Conservation (phyloP, 2,888 invertebrate species). For the Drosophila rubida region DNA sequence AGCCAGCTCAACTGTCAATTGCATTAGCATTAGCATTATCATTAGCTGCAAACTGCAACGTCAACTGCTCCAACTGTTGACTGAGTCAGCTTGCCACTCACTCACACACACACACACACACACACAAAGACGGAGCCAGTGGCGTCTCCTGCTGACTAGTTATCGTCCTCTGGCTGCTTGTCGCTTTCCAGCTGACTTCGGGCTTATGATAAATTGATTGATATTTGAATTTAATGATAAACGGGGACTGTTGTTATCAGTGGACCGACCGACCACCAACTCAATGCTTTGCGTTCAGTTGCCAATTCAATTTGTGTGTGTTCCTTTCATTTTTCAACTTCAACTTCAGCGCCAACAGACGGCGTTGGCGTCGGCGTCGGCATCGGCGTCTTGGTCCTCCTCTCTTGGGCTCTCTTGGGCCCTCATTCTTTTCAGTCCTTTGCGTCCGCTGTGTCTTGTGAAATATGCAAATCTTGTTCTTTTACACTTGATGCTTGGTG, state of each 20-base stretch:
- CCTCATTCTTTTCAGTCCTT: constrained; percentile 1
- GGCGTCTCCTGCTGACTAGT: not conserved
- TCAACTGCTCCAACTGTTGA: constrained; percentile 27
- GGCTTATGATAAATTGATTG: constrained; percentile 78
- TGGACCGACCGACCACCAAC: constrained; percentile 31
- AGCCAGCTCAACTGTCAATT: constrained; percentile 45
- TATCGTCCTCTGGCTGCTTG: constrained; percentile 2
- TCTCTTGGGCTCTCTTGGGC: constrained; percentile 9
- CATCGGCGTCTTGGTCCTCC: constrained; percentile 11
- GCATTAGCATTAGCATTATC: constrained; percentile 41
- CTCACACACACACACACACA: not conserved
- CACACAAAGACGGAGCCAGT: not conserved
- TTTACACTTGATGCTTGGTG: constrained; percentile 62
- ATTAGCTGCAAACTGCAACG: constrained; percentile 27
- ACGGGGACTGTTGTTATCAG: constrained; percentile 46
- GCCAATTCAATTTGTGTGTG: constrained; percentile 68
- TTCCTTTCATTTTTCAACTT: constrained; percentile 72
- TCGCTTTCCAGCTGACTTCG: constrained; percentile 23
- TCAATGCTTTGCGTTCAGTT: constrained; percentile 41
- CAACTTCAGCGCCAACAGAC: constrained; percentile 66
- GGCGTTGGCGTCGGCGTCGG: not conserved
- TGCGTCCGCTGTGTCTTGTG: constrained; percentile 37
- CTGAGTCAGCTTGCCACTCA: constrained; percentile 20
- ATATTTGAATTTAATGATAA: constrained; percentile 79
- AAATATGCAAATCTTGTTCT: constrained; percentile 62